These are phyloP conservation scores for Trichomalopsis sarcophagae DNA, from an alignment of 1,140 invertebrate genomes.

Conservation along the genomic window DNA sequence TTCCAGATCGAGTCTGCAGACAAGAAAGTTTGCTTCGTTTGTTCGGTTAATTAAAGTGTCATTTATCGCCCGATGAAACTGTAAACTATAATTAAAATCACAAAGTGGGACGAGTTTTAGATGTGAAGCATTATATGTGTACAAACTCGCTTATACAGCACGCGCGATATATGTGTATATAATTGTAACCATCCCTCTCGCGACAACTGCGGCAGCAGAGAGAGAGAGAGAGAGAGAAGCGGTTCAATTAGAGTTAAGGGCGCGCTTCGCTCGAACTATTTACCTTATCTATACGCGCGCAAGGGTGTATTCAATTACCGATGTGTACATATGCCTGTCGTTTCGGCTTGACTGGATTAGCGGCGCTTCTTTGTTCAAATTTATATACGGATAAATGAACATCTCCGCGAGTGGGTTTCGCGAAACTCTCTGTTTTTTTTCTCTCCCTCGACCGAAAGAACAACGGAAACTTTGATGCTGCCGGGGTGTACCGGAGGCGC, in stretches of 20 bases:
- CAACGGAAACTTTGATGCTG: background rate
- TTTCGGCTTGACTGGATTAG: background rate
- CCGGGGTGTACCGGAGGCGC: too few relatives aligned
- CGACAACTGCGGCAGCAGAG: background rate
- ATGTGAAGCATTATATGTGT: background rate
- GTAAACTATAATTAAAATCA: background rate
- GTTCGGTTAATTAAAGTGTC: slow-evolving; percentile 33
- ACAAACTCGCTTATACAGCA: background rate
- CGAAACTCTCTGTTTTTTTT: background rate
- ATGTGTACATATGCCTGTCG: background rate
- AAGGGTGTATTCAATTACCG: too few relatives aligned
- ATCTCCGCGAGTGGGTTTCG: background rate
- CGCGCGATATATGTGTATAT: background rate
- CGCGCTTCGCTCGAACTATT: background rate
- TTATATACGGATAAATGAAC: background rate
- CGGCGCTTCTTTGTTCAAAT: background rate
- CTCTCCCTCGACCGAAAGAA: background rate
- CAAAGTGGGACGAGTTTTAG: background rate
- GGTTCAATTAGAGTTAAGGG: background rate
- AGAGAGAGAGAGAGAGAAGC: too few relatives aligned
- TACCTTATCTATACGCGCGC: background rate
- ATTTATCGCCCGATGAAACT: background rate
- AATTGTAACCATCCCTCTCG: background rate
- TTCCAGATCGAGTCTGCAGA: background rate
- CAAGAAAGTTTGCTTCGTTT: slow-evolving; percentile 24